phyloP scores from a whole-genome alignment of 2,113 vertebrate genomes.

The Paraplagusia blochii region DNA sequence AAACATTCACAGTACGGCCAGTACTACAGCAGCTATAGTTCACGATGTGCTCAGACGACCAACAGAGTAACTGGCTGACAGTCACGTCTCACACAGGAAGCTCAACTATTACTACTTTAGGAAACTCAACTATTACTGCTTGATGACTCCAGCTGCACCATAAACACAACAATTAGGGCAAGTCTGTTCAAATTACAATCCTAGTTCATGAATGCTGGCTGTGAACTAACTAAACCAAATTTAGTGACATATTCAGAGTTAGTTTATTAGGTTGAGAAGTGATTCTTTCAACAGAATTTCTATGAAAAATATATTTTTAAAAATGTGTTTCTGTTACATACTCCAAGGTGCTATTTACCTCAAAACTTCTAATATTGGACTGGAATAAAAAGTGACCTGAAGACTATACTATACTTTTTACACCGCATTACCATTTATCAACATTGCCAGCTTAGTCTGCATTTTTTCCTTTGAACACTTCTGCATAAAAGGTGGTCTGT shows the following conservation, averaged over 20 bases:
- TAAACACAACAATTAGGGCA: slow-evolving; percentile 8
- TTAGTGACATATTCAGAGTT: not conserved
- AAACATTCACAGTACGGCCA: slow-evolving; percentile 23
- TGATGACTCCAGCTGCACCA: slow-evolving; percentile 14
- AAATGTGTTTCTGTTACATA: not conserved
- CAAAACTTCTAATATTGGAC: too few species aligned
- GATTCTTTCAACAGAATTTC: not conserved
- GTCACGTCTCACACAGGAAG: slow-evolving; percentile 49
- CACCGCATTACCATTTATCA: not conserved
- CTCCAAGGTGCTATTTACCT: not conserved
- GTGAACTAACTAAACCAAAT: not conserved
- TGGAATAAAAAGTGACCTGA: not conserved
- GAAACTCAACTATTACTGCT: slow-evolving; percentile 25
- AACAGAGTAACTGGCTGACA: slow-evolving; percentile 43
- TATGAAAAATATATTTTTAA: slow-evolving; percentile 3
- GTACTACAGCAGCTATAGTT: slow-evolving; percentile 31
- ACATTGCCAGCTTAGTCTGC: slow-evolving; percentile 4
- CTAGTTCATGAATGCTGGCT: not conserved
- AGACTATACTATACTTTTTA: slow-evolving; percentile 1
- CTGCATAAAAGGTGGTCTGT: not conserved
- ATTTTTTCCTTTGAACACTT: not conserved
- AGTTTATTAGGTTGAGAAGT: not conserved
- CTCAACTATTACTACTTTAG: slow-evolving; percentile 22
- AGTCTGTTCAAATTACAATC: not conserved
- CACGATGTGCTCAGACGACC: slow-evolving; percentile 46